phyloP scores from a whole-genome alignment of 2,113 vertebrate genomes.

The Glaucidium brasilianum region DNA sequence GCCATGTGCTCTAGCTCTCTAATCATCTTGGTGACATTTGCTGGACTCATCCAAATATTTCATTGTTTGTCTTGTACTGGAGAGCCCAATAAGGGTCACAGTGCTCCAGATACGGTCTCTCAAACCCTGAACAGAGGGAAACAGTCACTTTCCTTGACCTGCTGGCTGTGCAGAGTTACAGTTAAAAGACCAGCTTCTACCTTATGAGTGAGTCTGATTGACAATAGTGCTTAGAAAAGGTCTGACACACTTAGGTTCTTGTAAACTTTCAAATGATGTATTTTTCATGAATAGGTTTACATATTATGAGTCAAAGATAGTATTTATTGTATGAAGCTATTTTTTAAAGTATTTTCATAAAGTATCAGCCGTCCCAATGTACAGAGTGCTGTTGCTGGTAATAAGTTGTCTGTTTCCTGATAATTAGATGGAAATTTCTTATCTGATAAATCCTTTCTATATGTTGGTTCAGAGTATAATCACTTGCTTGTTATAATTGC shows the following conservation, averaged over 20 bases:
- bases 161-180: neutral
- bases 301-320: neutral
- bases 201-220: neutral
- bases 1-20: neutral
- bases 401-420: neutral
- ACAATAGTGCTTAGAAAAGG: neutral
- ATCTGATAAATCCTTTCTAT: neutral
- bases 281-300: neutral
- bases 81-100: neutral
- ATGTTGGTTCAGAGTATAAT: neutral
- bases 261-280: neutral
- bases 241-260: neutral
- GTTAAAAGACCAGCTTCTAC: neutral
- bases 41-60: neutral
- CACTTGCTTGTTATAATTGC: neutral
- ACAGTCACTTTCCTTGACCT: neutral
- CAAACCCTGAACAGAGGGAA: neutral
- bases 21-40: neutral
- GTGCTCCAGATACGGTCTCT: neutral
- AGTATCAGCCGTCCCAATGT: neutral
- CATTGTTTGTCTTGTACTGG: neutral
- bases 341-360: neutral
- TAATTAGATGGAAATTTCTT: neutral
- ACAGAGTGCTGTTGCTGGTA: neutral
- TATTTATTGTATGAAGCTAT: neutral